phyloP scores from a whole-genome alignment of 2,797 vertebrate species.

The Austrolebias charrua region DNA sequence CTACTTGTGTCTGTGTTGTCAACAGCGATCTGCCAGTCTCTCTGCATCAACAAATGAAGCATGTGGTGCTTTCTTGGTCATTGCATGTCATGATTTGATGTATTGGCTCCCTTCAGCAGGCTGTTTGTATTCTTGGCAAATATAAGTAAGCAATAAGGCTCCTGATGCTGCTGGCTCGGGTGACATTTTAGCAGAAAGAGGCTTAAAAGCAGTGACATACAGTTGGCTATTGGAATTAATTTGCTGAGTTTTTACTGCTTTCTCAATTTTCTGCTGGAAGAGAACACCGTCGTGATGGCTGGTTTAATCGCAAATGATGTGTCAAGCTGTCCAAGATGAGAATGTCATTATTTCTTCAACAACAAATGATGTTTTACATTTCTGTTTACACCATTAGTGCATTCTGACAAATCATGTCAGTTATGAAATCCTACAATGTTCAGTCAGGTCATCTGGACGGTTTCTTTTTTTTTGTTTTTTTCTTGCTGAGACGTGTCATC shows the following conservation, averaged over 20 bases:
- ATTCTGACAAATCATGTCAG: not conserved
- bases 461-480: no score
- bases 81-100: conserved; percentile 17
- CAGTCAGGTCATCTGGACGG: no score
- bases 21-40: not conserved
- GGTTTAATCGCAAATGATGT: conserved; percentile 1
- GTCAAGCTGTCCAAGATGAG: not conserved
- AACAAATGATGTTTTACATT: not conserved
- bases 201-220: conserved; percentile 14
- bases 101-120: conserved; percentile 23
- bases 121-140: conserved; percentile 40
- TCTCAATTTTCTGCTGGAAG: conserved; percentile 15
- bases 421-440: no score
- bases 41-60: conserved; percentile 13
- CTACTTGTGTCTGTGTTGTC: not conserved
- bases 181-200: conserved; percentile 9
- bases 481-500: no score
- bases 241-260: conserved; percentile 24
- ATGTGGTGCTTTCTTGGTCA: conserved; percentile 26
- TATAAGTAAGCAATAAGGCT: conserved; percentile 19
- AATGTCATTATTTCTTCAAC: not conserved
- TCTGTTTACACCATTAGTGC: conserved; percentile 1
- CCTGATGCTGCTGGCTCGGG: conserved; percentile 20
- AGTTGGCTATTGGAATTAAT: conserved; percentile 27
- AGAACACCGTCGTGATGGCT: not conserved